Evolutionary conservation across 2,113 vertebrate genomes (phyloP).

Genomic region (Oryzias woworae): DNA sequence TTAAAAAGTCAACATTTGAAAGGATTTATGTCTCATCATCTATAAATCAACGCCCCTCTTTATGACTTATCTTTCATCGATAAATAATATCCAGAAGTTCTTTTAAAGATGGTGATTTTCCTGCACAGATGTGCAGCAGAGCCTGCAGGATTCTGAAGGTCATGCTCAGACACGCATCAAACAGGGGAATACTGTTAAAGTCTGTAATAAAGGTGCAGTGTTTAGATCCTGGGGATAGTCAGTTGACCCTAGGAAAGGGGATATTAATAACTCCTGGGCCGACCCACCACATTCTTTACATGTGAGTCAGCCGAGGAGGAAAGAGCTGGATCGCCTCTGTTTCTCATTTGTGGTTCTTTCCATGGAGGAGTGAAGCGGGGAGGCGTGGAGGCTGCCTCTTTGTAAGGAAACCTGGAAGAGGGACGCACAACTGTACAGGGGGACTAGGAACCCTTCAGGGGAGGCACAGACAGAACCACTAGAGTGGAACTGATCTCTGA

Average conservation of each 20-base stretch:
- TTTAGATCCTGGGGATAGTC: constrained; percentile 67
- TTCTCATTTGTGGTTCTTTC: constrained; percentile 79
- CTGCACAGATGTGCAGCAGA: constrained; percentile 4
- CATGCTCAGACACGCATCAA: constrained; percentile 49
- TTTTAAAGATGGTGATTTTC: no score
- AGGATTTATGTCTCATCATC: constrained; percentile 33
- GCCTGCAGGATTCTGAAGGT: constrained; percentile 31
- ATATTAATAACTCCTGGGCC: constrained; percentile 81
- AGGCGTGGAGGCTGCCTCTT: constrained; percentile 45
- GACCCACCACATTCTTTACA: constrained; percentile 75
- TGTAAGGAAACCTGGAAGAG: constrained; percentile 30
- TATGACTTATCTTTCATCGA: no score
- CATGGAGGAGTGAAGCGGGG: constrained; percentile 69
- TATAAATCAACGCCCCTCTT: constrained; percentile 1
- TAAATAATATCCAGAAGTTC: no score
- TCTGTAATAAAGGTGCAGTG: constrained; percentile 67
- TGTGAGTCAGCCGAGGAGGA: constrained; percentile 73
- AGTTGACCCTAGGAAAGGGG: constrained; percentile 74
- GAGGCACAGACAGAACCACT: not conserved
- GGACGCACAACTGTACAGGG: constrained; percentile 12
- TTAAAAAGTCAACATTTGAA: constrained; percentile 11
- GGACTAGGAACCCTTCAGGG: constrained; percentile 8
- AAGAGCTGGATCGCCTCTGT: constrained; percentile 63
- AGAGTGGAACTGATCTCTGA: not conserved
- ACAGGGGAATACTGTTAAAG: constrained; percentile 58